Evolutionary conservation across 1,140 invertebrate genomes (phyloP).

Genomic region (Hylyphantes graminicola): DNA sequence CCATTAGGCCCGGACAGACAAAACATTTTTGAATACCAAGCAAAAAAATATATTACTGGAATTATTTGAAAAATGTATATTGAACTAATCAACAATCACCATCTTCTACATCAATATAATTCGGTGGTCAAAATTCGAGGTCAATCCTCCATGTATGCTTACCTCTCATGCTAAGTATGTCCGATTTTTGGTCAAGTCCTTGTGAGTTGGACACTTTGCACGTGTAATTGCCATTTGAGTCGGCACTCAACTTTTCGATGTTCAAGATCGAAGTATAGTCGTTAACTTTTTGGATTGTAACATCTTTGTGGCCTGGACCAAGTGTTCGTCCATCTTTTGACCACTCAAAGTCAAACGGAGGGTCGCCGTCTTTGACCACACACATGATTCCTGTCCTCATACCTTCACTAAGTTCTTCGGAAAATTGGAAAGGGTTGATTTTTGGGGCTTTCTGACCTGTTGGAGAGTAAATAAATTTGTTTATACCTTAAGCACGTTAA

Average conservation of each 20-base stretch:
- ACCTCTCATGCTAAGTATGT: slow-evolving; percentile 17
- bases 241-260: slow-evolving; percentile 29
- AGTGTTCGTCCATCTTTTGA: slow-evolving; percentile 58
- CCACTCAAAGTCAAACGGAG: slow-evolving; percentile 63
- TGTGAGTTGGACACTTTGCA: slow-evolving; percentile 58
- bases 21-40: too few species aligned
- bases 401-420: slow-evolving; percentile 75
- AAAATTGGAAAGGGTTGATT: slow-evolving; percentile 60
- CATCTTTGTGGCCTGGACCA: not conserved
- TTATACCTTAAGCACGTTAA: too few species aligned
- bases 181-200: slow-evolving; percentile 28
- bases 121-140: too few species aligned
- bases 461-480: too few species aligned
- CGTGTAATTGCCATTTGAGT: slow-evolving; percentile 62
- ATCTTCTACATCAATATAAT: too few species aligned
- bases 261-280: slow-evolving; percentile 34
- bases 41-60: too few species aligned
- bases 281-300: slow-evolving; percentile 7
- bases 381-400: slow-evolving; percentile 73
- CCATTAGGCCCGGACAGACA: too few species aligned
- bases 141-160: not conserved
- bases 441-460: slow-evolving; percentile 36
- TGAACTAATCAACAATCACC: too few species aligned
- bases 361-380: slow-evolving; percentile 61
- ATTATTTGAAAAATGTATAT: too few species aligned